These are phyloP conservation scores for human DNA, from an alignment of 2,113 vertebrate genomes.

Conservation along the genomic window GRCh38 chrX:14327501-14328000, in stretches of 20 bases:
- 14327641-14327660: background rate
- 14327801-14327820: conserved; percentile 5
- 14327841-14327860: conserved; percentile 69
- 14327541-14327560: background rate
- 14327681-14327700: conserved; percentile 51
- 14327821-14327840: conserved; percentile 46
- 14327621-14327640: background rate
- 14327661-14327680: background rate
- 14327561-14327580: background rate
- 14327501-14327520: background rate
- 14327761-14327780: conserved; percentile 48
- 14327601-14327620: background rate
- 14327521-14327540: background rate
- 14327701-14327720: background rate
- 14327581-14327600: background rate
- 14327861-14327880: conserved; percentile 66
- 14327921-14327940: conserved; percentile 63
- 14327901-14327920: conserved; percentile 57
- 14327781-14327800: conserved; percentile 50
- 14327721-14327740: background rate
- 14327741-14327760: conserved; percentile 34
- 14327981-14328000: conserved; percentile 28
- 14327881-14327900: conserved; percentile 71
- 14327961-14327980: background rate
- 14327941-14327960: conserved; percentile 46